Base-by-base conservation (phyloP, 2,888 invertebrate genomes). In the Caenorhabditis sp. region DNA sequence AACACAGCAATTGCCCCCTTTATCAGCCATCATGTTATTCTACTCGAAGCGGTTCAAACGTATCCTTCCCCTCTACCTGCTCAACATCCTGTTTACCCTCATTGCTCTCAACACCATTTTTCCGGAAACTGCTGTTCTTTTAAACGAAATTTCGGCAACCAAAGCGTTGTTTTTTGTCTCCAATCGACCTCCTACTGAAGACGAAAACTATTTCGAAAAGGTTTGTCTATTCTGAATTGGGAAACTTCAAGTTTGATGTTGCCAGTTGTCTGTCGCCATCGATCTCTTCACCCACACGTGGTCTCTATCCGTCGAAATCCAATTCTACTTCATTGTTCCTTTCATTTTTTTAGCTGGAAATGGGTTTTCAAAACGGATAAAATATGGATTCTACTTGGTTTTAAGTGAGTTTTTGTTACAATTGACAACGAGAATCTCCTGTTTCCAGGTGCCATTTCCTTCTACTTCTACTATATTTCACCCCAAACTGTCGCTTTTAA, bases 231-330 rank as follows among this genome's bases (percentile, higher is more conserved):
- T n/a, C 60, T 3, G 40, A 51, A 6, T 13, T 47, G 5, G 37
- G 51, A 58, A 37, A 4, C 13, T 60, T 15, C 58, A 65, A 32
- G 20, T 65, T n/a, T n/a, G n/a, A n/a, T n/a, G n/a, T 53, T 70
- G 69, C 35, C 64, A 82, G 80, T 44, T 86, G 13, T 70, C 72
- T 8, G 61, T 78, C 8, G 83, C 80, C 8, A 74, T 69, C 37
- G 81, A 85, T 74, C 56, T 85, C 6, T 87, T 85, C 78, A 85
- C 84, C n/a, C 87, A 87, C 50, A 87, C 84, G 2, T 87, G 87
- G 87, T 87, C 87, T 2, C 82, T 87, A 0, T 80, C 80, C 8
- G 82, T 85, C 11, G 87, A 87, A 64, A 74, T 87, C 55, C 87
- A 87, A 53, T 87, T 84, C 60, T 87, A 87, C 51, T 65, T 83